Percentiles rank a stretch among this genome's conserved stretches.
These are phyloP conservation scores for Agonopterix arenella DNA, from an alignment of 2,888 invertebrate genomes.

Conservation along the genomic window DNA sequence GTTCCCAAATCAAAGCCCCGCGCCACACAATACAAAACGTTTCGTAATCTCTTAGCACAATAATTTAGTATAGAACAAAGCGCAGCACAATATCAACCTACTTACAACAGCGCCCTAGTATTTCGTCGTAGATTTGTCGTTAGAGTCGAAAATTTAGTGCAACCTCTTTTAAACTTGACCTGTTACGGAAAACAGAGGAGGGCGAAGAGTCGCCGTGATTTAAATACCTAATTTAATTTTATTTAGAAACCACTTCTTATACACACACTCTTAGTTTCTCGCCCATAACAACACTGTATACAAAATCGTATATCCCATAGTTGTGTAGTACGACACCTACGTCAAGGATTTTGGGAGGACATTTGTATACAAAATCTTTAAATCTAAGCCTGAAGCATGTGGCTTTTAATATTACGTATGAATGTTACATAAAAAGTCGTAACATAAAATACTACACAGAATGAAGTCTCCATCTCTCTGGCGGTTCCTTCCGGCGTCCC, in stretches of 20 bases:
- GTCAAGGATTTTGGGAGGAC: background rate
- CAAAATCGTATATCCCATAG: background rate
- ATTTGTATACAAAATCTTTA: background rate
- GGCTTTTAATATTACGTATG: background rate
- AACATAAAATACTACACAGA: background rate
- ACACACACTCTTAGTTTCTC: too few relatives aligned
- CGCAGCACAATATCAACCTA: slow-evolving; percentile 20
- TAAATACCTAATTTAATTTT: background rate
- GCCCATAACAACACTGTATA: too few relatives aligned
- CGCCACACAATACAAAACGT: too few relatives aligned
- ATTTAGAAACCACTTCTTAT: background rate
- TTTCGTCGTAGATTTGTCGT: slow-evolving; percentile 50
- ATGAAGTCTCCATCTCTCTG: background rate
- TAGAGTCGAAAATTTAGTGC: slow-evolving; percentile 56
- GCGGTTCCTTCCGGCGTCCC: slow-evolving; percentile 10
- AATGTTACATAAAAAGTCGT: background rate
- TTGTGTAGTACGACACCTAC: background rate
- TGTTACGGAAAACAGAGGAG: slow-evolving; percentile 21
- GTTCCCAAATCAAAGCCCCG: too few relatives aligned
- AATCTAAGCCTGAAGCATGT: background rate
- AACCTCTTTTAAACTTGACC: slow-evolving; percentile 64
- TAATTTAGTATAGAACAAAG: slow-evolving; percentile 8
- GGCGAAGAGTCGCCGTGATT: background rate
- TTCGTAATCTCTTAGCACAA: background rate
- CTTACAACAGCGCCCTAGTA: slow-evolving; percentile 39